phyloP scores from a whole-genome alignment of 53 echinoderm and acorn worm species.

The Holothuria leucospilota region DNA sequence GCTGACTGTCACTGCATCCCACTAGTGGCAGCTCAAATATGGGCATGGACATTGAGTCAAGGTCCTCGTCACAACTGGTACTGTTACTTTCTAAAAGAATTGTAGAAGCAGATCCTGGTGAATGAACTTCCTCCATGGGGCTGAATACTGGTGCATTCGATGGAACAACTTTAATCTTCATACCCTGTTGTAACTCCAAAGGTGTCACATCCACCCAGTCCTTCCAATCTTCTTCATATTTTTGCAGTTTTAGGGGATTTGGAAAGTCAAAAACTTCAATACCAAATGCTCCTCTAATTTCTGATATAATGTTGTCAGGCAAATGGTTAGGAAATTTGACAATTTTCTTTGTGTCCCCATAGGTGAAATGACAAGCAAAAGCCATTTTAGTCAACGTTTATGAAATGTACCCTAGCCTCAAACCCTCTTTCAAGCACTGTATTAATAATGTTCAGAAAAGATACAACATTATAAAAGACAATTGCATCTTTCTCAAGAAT shows the following conservation, averaged over 20 bases:
- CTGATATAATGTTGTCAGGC: constrained; percentile 2
- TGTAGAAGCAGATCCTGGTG: constrained; percentile 10
- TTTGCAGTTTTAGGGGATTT: constrained; percentile 11
- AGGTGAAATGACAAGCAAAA: constrained; percentile 4
- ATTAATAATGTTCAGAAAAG: constrained; percentile 33
- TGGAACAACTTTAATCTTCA: constrained; percentile 28
- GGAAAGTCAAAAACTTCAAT: background rate
- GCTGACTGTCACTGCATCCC: background rate
- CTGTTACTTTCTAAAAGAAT: constrained; percentile 10
- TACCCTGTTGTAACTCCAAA: constrained; percentile 10
- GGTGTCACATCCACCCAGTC: constrained; percentile 18
- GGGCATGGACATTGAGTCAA: constrained; percentile 18
- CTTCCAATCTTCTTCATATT: constrained; percentile 24
- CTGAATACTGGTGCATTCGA: background rate
- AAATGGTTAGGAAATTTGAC: constrained; percentile 23
- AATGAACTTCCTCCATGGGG: constrained; percentile 6
- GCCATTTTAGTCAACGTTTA: constrained; percentile 20
- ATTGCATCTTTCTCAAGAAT: constrained; percentile 32
- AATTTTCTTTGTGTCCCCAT: constrained; percentile 24
- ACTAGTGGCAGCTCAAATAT: constrained; percentile 15
- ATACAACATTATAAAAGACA: constrained; percentile 25
- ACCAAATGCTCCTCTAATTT: constrained; percentile 2
- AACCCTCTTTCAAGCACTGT: constrained; percentile 21
- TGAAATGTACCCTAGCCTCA: constrained; percentile 28
- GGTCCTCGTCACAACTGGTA: constrained; percentile 13